A percentile compares a stretch with the other conserved stretches of the same genome.
Conservation (phyloP, 1,140 invertebrate species). For the Drosophila auraria region DNA sequence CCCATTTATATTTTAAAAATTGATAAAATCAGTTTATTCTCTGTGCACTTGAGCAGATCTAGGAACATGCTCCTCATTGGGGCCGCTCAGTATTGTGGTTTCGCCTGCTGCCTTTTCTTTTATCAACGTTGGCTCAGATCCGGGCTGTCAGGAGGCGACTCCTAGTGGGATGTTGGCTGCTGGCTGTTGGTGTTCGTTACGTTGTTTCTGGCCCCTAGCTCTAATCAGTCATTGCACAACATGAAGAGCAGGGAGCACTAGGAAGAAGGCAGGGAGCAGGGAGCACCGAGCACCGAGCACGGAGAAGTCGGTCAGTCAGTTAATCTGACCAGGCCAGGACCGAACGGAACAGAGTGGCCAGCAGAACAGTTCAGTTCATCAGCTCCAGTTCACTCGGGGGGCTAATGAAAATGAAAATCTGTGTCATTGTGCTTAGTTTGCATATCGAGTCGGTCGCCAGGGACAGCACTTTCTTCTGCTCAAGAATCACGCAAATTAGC, state of each 20-base stretch:
- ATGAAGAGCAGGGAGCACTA: constrained; percentile 27
- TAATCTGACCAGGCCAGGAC: constrained; percentile 17
- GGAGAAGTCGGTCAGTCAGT: constrained; percentile 45
- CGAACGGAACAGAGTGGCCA: neutral
- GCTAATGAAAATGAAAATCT: constrained; percentile 82
- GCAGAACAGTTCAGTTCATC: constrained; percentile 30
- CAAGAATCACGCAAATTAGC: constrained; percentile 57
- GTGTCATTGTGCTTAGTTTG: constrained; percentile 72
- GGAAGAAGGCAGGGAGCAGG: neutral
- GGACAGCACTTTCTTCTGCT: constrained; percentile 39
- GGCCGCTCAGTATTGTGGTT: constrained; percentile 70
- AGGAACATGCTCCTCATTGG: constrained; percentile 42
- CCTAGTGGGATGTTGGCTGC: constrained; percentile 15
- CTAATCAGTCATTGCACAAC: constrained; percentile 74
- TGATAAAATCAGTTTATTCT: neutral
- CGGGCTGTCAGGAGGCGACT: constrained; percentile 40
- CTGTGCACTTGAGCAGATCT: constrained; percentile 14
- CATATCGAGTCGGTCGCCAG: constrained; percentile 56
- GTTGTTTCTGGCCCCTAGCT: constrained; percentile 44
- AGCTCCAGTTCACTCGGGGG: constrained; percentile 29
- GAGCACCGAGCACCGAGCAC: neutral
- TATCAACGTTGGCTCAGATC: constrained; percentile 72
- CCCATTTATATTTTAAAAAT: too few species aligned
- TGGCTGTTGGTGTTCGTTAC: constrained; percentile 41
- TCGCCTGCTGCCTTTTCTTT: constrained; percentile 72